phyloP scores from a whole-genome alignment of 2,113 vertebrate species.

The Mixornis gularis region DNA sequence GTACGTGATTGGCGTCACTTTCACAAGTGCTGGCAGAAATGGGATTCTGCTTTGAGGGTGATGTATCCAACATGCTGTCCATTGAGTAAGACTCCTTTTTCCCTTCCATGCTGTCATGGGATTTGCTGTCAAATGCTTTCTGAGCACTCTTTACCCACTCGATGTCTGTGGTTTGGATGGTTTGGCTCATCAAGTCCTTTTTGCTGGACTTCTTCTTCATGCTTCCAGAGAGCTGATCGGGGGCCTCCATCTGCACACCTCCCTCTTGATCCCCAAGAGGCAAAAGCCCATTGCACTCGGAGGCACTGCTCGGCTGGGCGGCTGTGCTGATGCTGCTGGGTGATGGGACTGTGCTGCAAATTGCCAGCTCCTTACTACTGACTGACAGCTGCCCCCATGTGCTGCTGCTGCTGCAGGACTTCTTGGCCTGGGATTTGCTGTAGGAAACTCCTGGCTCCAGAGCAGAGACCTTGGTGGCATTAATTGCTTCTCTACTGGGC shows the following conservation, averaged over 20 bases:
- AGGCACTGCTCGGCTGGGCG: conserved; percentile 35
- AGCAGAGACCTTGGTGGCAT: conserved; percentile 74
- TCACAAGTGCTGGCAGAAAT: conserved; percentile 69
- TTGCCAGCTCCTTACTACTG: conserved; percentile 63
- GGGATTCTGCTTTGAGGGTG: conserved; percentile 65
- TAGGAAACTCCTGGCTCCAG: conserved; percentile 78
- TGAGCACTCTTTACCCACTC: conserved; percentile 85
- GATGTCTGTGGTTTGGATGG: conserved; percentile 74
- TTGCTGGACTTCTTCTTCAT: conserved; percentile 91
- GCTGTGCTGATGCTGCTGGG: conserved; percentile 41
- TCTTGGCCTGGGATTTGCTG: conserved; percentile 80
- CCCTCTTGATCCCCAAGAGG: conserved; percentile 78
- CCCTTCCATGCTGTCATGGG: conserved; percentile 75
- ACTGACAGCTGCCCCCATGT: conserved; percentile 71
- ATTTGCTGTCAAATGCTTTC: conserved; percentile 79
- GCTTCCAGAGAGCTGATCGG: conserved; percentile 78
- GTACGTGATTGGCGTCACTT: conserved; percentile 71
- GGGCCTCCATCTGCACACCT: conserved; percentile 76
- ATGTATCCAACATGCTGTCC: conserved; percentile 52
- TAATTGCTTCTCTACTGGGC: conserved; percentile 75
- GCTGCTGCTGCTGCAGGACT: conserved; percentile 61
- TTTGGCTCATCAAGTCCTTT: conserved; percentile 82
- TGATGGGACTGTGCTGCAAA: conserved; percentile 59
- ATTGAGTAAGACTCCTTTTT: conserved; percentile 79
- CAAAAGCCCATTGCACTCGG: conserved; percentile 68